Base-by-base conservation (phyloP, 2,888 invertebrate species). In the Cheilosia urbana region DNA sequence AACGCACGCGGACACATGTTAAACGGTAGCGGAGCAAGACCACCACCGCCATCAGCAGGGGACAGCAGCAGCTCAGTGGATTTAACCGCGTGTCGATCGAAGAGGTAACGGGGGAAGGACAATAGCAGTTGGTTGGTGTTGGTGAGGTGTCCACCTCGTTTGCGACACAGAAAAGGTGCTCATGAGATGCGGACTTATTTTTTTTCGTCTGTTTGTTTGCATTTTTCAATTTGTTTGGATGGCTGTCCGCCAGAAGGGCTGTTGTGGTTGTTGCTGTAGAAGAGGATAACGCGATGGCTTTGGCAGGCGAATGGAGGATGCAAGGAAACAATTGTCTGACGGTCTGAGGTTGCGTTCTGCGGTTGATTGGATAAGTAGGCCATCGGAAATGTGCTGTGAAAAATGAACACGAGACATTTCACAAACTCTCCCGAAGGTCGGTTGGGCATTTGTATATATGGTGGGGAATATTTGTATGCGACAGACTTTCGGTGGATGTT, bases 1-100 rank as follows among this genome's bases (percentile, higher is more conserved):
- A 87, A 71, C 82, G 87, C 80, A 87, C 83, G 83, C 87, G 83
- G 87, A 88, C 87, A 87, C 87, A 87, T 88, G 87, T 88, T 85
- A 85, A 87, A 88, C 88, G 87, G 88, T 88, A 87, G 88, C 88
- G 73, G 72, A 87, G 81, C 88, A 87, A 81, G 80, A 63, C 79
- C 80, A 87, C 65, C 77, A 65, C 58, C 77, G 66, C 63, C 62
- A 34, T 30, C 49, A 49, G 55, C 58, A 58, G 58, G 19, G 51
- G n/a, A n/a, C n/a, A n/a, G 3, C 19, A 65, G 58, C 40, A 66
- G 30, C 19, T 49, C 45, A 62, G 53, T 4, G 27, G 30, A 63
- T 55, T 40, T 51, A 21, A 62, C 42, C 69, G 53, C 47, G 55
- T 24, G 51, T 42, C 55, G 21, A 40, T 55, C 30, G 30, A 13